These are phyloP conservation scores for Nephotettix cincticeps DNA, from an alignment of 1,140 invertebrate genomes.

Conservation along the genomic window DNA sequence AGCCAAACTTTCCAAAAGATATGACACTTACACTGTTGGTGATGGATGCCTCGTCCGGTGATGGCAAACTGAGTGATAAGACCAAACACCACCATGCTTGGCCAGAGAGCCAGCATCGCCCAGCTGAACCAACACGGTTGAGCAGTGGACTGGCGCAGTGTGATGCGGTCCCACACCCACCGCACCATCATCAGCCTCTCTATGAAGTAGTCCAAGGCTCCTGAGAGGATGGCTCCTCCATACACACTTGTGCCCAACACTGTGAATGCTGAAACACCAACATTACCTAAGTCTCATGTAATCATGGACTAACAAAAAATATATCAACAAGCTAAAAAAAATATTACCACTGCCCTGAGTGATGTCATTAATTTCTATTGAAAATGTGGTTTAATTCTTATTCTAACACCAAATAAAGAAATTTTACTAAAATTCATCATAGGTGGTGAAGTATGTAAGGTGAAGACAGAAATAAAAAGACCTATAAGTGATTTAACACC, in stretches of 20 bases:
- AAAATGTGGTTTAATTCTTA: too few relatives aligned
- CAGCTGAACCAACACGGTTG: constrained; percentile 74
- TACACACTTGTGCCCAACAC: constrained; percentile 75
- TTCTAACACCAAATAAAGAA: too few relatives aligned
- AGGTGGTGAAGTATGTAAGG: too few relatives aligned
- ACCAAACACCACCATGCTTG: constrained; percentile 65
- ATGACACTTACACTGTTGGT: constrained; percentile 55
- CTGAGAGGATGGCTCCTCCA: constrained; percentile 70
- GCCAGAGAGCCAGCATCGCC: constrained; percentile 73
- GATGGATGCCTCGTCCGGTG: constrained; percentile 69
- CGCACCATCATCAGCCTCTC: constrained; percentile 67
- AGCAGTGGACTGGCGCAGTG: constrained; percentile 44
- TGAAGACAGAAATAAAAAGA: too few relatives aligned
- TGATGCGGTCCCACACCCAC: constrained; percentile 63
- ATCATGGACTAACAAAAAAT: too few relatives aligned
- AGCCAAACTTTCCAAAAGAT: neutral
- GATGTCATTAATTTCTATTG: too few relatives aligned
- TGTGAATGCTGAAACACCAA: constrained; percentile 63
- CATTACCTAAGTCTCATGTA: too few relatives aligned
- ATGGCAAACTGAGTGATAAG: constrained; percentile 66
- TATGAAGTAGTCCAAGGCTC: constrained; percentile 74
- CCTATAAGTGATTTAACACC: too few relatives aligned
- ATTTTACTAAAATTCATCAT: too few relatives aligned
- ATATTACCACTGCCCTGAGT: too few relatives aligned
- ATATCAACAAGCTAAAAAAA: too few relatives aligned